Percentiles rank a stretch among this genome's conserved stretches.
Evolutionary conservation across 2,888 invertebrate genomes (phyloP).

Genomic region (Clitarchus hookeri): DNA sequence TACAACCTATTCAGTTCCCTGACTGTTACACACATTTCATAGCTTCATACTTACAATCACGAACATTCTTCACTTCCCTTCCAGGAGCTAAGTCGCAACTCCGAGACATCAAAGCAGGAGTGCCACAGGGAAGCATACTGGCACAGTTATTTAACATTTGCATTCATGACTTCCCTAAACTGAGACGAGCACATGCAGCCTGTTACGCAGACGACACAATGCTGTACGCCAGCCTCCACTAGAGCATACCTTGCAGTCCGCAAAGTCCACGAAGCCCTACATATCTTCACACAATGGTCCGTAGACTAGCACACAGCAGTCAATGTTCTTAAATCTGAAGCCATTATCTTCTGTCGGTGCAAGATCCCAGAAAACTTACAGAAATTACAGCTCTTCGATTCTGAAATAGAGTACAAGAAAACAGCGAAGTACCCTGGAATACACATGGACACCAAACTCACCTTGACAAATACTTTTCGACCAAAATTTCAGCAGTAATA

Average conservation of each 20-base stretch:
- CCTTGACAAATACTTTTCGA: background rate
- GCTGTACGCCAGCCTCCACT: background rate
- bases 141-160: slow-evolving; percentile 22
- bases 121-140: slow-evolving; percentile 28
- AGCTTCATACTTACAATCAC: background rate
- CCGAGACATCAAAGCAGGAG: slow-evolving; percentile 16
- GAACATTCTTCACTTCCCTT: background rate
- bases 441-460: slow-evolving; percentile 23
- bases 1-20: slow-evolving; percentile 30
- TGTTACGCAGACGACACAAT: slow-evolving; percentile 29
- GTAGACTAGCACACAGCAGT: slow-evolving; percentile 18
- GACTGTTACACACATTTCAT: background rate
- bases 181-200: background rate
- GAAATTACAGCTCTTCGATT: background rate
- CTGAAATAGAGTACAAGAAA: background rate
- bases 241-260: background rate
- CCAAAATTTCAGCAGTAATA: background rate
- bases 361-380: background rate
- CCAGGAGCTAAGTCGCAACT: background rate
- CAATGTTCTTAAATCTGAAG: slow-evolving; percentile 11
- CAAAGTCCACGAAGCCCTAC: slow-evolving; percentile 25
- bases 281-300: slow-evolving; percentile 12
- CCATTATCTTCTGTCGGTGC: background rate
- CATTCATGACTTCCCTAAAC: slow-evolving; percentile 29
- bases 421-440: slow-evolving; percentile 20